phyloP scores from a whole-genome alignment of 2,113 vertebrate species.

The Syngnathus typhle region DNA sequence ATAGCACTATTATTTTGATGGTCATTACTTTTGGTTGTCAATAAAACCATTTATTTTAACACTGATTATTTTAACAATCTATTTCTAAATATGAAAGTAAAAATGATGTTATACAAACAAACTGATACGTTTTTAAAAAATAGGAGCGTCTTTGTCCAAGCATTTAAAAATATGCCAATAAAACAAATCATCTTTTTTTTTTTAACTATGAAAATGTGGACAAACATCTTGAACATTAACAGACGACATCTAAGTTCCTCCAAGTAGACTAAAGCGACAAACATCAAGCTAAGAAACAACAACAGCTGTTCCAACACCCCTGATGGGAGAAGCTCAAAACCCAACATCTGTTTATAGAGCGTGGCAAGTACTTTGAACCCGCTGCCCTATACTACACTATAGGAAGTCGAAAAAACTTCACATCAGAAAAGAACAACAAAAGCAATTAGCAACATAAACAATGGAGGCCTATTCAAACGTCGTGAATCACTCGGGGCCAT shows the following conservation, averaged over 20 bases:
- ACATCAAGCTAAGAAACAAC: not conserved
- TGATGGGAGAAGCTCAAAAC: not conserved
- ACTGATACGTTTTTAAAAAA: too few species aligned
- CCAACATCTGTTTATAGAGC: not conserved
- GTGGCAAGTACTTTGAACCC: not conserved
- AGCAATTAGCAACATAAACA: conserved; percentile 6
- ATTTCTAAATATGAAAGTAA: too few species aligned
- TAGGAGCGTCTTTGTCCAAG: too few species aligned
- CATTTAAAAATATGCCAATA: not conserved
- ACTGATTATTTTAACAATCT: too few species aligned
- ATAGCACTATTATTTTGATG: too few species aligned
- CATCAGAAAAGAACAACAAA: conserved; percentile 10
- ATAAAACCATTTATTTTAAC: too few species aligned
- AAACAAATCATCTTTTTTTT: not conserved
- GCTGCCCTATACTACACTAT: not conserved
- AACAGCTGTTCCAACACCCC: not conserved
- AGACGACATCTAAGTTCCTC: not conserved
- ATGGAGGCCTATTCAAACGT: not conserved
- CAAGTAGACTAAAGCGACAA: not conserved
- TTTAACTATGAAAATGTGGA: not conserved
- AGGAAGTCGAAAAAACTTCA: not conserved
- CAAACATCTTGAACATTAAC: not conserved
- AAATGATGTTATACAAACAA: too few species aligned
- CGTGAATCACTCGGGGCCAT: not conserved
- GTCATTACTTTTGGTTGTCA: too few species aligned